Evolutionary conservation across 2,113 vertebrate species (phyloP), one percentile per base, ranked within the genome.

Genomic region (Podarcis raffonei): DNA sequence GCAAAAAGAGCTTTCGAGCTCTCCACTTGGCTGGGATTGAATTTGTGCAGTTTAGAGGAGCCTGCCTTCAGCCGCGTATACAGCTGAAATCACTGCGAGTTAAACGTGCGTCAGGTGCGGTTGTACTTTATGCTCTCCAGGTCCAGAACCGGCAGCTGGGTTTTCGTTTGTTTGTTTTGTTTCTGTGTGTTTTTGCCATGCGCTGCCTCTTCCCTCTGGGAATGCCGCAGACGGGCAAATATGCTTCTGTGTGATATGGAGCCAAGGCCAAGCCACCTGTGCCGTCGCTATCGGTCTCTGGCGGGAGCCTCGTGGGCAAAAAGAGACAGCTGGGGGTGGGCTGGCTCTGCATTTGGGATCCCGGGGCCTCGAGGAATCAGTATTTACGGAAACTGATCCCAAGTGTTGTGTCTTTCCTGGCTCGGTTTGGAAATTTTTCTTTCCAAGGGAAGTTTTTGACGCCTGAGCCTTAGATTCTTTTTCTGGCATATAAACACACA

Each of bases 271-370:
- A 0, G 72, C 75, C 48, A 84, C 35, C 72, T 57, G 53, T 0
- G 30, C 3, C 72, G 71, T 72, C 20, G 4, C 66, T 0, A 0
- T 20, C 42, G 37, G 12, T 53, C 89, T 89, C 90, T 66, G 88
- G 75, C 39, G 4, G 91, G 27, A 82, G 69, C 87, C 86, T 86
- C 0, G 69, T 94, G 85, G 77, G 82, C 65, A 53, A 86, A 86
- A 32, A 75, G 23, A 88, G 92, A 89, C 25, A 88, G 48, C 48
- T 53, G 48, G 9, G 90, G 39, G 20, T 48, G 86, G 0, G 0
- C 1, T 13, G 89, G 68, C 75, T 57, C 83, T 39, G 77, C 62
- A 18, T 0, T 0, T 81, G 27, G 75, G 84, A 30, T 59, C 0
- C 0, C 0, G 1, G 57, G 68, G 80, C 0, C 81, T 48, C 66